Conservation (phyloP, 2,113 vertebrate species). For the Donacobius atricapilla region DNA sequence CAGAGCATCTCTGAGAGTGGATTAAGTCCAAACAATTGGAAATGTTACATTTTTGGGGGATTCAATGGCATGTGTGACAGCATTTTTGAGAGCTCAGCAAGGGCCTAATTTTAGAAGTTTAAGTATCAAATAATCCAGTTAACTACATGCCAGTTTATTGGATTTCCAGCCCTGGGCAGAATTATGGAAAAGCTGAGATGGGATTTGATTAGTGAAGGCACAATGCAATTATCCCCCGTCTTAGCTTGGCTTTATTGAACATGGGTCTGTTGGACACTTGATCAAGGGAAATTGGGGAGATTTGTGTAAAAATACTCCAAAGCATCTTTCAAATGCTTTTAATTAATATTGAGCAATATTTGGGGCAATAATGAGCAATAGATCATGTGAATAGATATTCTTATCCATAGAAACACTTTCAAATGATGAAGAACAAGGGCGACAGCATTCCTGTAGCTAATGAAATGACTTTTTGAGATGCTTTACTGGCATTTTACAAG, state of each 20-base stretch:
- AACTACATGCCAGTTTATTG: neutral
- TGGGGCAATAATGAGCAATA: neutral
- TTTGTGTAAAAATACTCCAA: neutral
- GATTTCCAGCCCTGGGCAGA: slow-evolving; percentile 1
- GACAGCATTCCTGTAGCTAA: neutral
- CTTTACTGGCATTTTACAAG: slow-evolving; percentile 17
- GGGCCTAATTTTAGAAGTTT: slow-evolving; percentile 2
- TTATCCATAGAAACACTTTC: neutral
- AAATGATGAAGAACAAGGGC: neutral
- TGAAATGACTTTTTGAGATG: neutral
- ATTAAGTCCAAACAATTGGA: neutral
- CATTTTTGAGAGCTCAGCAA: neutral
- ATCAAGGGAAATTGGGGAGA: neutral
- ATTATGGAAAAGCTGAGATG: neutral
- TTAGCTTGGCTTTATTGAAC: neutral
- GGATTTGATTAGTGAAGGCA: slow-evolving; percentile 24
- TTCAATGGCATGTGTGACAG: neutral
- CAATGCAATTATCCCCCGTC: neutral
- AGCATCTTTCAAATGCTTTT: slow-evolving; percentile 6
- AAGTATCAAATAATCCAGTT: slow-evolving; percentile 35
- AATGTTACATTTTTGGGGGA: neutral
- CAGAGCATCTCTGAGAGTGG: neutral
- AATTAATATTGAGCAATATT: slow-evolving; percentile 13
- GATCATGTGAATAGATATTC: neutral
- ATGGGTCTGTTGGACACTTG: neutral